Percentiles rank a stretch among this genome's conserved stretches.
These are phyloP conservation scores for Catajapyx aquilonaris DNA, from an alignment of 1,140 invertebrate genomes.

Conservation along the genomic window DNA sequence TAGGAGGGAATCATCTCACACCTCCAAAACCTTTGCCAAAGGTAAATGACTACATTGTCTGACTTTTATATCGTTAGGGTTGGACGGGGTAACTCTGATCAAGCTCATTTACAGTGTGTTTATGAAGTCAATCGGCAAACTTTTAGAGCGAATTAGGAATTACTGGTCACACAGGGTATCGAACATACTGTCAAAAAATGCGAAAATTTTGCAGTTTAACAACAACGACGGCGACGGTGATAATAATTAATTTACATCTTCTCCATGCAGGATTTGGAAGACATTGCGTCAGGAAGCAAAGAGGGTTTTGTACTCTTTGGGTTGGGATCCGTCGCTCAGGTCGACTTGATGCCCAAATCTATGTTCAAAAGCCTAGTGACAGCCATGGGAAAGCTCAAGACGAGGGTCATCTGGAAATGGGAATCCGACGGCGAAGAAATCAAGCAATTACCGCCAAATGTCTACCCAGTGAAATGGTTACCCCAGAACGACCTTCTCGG, in stretches of 20 bases:
- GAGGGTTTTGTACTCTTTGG: conserved; percentile 13
- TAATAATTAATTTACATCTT: not conserved
- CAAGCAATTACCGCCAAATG: conserved; percentile 6
- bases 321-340: conserved; percentile 9
- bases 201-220: too few species aligned
- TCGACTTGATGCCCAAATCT: conserved; percentile 8
- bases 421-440: conserved; percentile 8
- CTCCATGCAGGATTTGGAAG: not conserved
- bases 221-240: too few species aligned
- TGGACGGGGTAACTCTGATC: too few species aligned
- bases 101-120: too few species aligned
- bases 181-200: too few species aligned
- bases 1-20: conserved; percentile 3
- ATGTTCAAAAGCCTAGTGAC: conserved; percentile 8
- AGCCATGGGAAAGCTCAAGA: conserved; percentile 11
- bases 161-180: too few species aligned
- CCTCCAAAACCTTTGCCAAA: not conserved
- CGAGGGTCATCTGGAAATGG: conserved; percentile 16
- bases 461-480: conserved; percentile 8
- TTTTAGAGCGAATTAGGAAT: too few species aligned
- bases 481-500: not conserved
- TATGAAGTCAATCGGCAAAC: too few species aligned
- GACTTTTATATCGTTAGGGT: too few species aligned
- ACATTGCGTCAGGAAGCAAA: not conserved
- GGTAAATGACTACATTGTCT: too few species aligned